Evolutionary conservation across 2,888 invertebrate genomes (phyloP).

Genomic region (Amblyjoppa proteus): DNA sequence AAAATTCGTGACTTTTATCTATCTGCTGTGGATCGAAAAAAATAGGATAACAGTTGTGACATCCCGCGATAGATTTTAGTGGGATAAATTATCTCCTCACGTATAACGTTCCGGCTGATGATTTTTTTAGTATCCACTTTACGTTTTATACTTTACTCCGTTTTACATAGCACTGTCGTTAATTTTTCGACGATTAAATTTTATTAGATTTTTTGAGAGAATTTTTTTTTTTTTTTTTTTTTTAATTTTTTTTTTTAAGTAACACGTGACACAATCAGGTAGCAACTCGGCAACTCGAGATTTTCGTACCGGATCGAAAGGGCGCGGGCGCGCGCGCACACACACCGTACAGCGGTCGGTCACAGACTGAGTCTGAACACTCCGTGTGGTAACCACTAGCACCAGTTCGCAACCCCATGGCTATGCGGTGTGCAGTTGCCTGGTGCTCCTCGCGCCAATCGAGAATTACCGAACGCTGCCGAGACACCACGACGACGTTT

Average conservation of each 20-base stretch:
- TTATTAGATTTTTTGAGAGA: neutral
- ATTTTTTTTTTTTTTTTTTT: neutral
- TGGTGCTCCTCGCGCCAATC: conserved; percentile 70
- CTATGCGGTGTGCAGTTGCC: conserved; percentile 47
- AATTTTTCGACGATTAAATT: neutral
- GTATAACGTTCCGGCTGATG: neutral
- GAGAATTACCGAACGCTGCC: conserved; percentile 73
- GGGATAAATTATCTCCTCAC: neutral
- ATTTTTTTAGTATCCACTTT: conserved; percentile 1
- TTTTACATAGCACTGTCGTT: neutral
- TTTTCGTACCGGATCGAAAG: conserved; percentile 37
- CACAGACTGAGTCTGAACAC: conserved; percentile 74
- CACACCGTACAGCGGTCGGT: conserved; percentile 72
- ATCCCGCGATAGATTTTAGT: neutral
- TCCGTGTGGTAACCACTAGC: conserved; percentile 53
- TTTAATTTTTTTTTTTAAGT: neutral
- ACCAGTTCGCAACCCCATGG: conserved; percentile 41
- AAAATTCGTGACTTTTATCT: neutral
- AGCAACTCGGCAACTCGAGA: neutral
- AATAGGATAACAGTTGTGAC: neutral
- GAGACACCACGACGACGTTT: conserved; percentile 62
- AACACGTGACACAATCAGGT: conserved; percentile 6
- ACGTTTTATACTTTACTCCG: neutral
- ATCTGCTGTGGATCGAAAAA: neutral
- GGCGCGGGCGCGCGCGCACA: conserved; percentile 31